Conservation (phyloP, 2,888 invertebrate species). For the Drosophila pegasa region DNA sequence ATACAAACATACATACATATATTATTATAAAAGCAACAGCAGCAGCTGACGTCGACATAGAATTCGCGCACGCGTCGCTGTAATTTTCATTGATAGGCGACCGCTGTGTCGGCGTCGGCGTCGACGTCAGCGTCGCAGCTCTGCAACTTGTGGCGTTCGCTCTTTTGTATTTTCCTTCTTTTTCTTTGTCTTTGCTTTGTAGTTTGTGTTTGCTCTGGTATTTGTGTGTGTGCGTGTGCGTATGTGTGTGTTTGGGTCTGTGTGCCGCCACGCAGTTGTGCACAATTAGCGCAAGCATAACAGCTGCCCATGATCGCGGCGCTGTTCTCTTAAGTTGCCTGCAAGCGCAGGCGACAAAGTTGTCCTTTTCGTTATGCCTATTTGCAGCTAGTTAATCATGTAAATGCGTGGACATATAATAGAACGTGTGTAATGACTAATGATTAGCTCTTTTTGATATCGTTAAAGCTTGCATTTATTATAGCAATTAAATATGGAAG, state of each 20-base stretch:
- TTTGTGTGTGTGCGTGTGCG: conserved; percentile 18
- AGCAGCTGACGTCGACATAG: conserved; percentile 34
- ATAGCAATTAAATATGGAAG: too few relatives aligned
- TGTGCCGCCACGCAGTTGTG: conserved; percentile 67
- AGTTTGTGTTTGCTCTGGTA: conserved; percentile 12
- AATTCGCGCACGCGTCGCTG: conserved; percentile 53
- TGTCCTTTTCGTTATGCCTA: neutral
- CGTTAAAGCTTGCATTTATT: too few relatives aligned
- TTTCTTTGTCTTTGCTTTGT: conserved; percentile 18
- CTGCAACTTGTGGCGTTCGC: conserved; percentile 50
- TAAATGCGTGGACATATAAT: too few relatives aligned
- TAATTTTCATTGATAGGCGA: conserved; percentile 41
- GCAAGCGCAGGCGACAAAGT: conserved; percentile 35
- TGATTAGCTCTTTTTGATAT: too few relatives aligned
- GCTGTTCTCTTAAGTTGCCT: conserved; percentile 17
- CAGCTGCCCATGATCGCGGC: conserved; percentile 53
- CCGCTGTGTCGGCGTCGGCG: conserved; percentile 20
- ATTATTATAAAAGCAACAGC: neutral
- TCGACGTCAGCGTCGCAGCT: conserved; percentile 12
- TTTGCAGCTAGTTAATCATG: neutral
- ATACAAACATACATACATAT: conserved; percentile 3
- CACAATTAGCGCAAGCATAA: conserved; percentile 74
- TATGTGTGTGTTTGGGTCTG: conserved; percentile 11
- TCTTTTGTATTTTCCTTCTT: conserved; percentile 27
- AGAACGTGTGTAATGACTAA: too few relatives aligned